Evolutionary conservation across 2,113 vertebrate genomes (phyloP).

Genomic region (Myrmophylax atrothorax): DNA sequence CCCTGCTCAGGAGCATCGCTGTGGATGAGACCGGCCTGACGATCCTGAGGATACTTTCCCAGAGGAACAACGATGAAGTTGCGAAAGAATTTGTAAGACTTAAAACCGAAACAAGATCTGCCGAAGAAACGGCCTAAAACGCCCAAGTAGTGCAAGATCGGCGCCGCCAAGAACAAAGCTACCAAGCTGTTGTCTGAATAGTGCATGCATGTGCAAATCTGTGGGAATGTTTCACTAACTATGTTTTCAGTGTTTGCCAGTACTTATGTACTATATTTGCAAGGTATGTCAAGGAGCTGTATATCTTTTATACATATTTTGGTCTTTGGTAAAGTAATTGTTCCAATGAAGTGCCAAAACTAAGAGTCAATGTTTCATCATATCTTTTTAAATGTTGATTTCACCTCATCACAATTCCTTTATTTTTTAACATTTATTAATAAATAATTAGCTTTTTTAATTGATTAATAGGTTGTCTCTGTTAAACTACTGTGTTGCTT

Average conservation of each 20-base stretch:
- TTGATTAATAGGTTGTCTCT: conserved; percentile 66
- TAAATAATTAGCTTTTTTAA: conserved; percentile 70
- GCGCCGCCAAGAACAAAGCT: conserved; percentile 11
- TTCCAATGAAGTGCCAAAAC: conserved; percentile 99
- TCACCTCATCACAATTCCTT: conserved; percentile 73
- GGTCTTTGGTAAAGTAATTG: conserved; percentile 90
- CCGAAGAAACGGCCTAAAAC: conserved; percentile 84
- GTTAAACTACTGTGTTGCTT: conserved; percentile 41
- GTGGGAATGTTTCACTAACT: conserved; percentile 94
- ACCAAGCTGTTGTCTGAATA: conserved; percentile 78
- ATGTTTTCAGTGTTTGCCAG: conserved; percentile 91
- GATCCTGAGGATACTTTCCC: conserved; percentile 97
- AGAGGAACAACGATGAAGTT: conserved; percentile 94
- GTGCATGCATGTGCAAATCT: conserved; percentile 96
- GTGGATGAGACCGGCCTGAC: conserved; percentile 94
- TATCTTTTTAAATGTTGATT: conserved; percentile 81
- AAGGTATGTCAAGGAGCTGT: conserved; percentile 84
- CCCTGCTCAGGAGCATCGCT: conserved; percentile 83
- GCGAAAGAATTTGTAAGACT: conserved; percentile 98
- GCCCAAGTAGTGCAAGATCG: not conserved
- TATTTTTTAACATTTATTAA: conserved; percentile 69
- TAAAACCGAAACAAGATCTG: conserved; percentile 90
- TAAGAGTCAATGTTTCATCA: conserved; percentile 77
- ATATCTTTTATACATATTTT: conserved; percentile 86
- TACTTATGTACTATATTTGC: conserved; percentile 86